phyloP scores from a whole-genome alignment of 1,140 invertebrate species.

The Latrodectus geometricus region DNA sequence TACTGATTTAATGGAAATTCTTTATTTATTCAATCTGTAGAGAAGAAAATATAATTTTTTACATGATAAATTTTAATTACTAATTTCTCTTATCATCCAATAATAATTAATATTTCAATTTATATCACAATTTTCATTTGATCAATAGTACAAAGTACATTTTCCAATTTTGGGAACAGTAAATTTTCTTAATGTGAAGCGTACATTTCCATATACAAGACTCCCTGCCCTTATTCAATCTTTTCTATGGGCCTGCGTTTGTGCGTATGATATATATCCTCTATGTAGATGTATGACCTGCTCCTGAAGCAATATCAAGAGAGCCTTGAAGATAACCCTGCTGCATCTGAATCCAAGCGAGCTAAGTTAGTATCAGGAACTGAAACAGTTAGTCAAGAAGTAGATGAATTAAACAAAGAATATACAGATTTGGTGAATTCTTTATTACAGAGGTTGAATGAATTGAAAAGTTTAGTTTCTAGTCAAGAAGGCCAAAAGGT shows the following conservation, averaged over 20 bases:
- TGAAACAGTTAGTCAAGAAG: conserved; percentile 83
- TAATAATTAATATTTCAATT: no score
- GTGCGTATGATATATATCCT: conserved; percentile 53
- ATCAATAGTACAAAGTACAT: not conserved
- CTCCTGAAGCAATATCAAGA: conserved; percentile 89
- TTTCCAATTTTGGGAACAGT: not conserved
- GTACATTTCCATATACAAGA: not conserved
- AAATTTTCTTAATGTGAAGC: not conserved
- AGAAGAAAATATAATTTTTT: no score
- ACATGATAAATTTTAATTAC: no score
- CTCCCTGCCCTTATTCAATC: not conserved
- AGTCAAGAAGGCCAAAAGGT: conserved; percentile 76
- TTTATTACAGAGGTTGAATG: conserved; percentile 77
- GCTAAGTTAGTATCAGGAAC: conserved; percentile 73
- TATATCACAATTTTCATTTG: not conserved
- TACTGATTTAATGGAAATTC: no score
- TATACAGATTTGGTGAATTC: conserved; percentile 80
- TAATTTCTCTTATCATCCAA: no score
- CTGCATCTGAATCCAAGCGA: conserved; percentile 72
- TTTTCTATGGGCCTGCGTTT: conserved; percentile 19
- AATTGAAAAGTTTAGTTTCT: conserved; percentile 74
- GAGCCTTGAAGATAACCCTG: conserved; percentile 86
- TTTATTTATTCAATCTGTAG: no score
- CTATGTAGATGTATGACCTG: conserved; percentile 85
- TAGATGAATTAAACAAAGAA: conserved; percentile 86